These are phyloP conservation scores for Eubasilissa regina DNA, from an alignment of 1,140 invertebrate genomes.

Conservation along the genomic window DNA sequence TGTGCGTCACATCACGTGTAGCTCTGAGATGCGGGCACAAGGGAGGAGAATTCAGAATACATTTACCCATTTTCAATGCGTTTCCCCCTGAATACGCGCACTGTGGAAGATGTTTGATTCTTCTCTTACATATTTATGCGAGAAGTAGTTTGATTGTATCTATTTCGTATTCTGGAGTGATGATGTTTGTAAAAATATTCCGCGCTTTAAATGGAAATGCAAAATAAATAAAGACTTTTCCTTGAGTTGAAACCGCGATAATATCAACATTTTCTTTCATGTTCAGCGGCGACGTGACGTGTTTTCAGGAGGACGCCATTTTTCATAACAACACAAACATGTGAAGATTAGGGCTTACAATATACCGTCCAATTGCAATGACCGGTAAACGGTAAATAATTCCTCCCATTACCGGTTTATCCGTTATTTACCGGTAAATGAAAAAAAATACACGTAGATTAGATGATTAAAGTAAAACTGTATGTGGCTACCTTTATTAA, in stretches of 20 bases:
- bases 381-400: not conserved
- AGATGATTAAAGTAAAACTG: too few relatives aligned
- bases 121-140: slow-evolving; percentile 29
- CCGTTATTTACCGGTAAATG: not conserved
- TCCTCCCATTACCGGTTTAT: not conserved
- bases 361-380: slow-evolving; percentile 4
- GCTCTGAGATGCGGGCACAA: not conserved
- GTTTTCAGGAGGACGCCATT: not conserved
- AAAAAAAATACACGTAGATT: too few relatives aligned
- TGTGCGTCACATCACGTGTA: too few relatives aligned
- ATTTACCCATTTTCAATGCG: slow-evolving; percentile 14
- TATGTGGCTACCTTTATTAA: too few relatives aligned
- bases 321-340: too few relatives aligned
- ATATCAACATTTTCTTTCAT: not conserved
- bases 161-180: slow-evolving; percentile 1
- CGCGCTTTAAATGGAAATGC: not conserved
- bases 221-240: slow-evolving; percentile 1
- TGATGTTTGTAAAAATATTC: slow-evolving; percentile 16
- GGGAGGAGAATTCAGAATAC: not conserved
- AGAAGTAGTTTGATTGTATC: slow-evolving; percentile 15
- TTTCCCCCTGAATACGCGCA: not conserved
- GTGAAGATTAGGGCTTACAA: too few relatives aligned
- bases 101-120: slow-evolving; percentile 5
- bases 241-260: not conserved
- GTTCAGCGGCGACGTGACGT: not conserved